Evolutionary conservation across 2,888 invertebrate genomes (phyloP).

Genomic region (Agrotis puta): DNA sequence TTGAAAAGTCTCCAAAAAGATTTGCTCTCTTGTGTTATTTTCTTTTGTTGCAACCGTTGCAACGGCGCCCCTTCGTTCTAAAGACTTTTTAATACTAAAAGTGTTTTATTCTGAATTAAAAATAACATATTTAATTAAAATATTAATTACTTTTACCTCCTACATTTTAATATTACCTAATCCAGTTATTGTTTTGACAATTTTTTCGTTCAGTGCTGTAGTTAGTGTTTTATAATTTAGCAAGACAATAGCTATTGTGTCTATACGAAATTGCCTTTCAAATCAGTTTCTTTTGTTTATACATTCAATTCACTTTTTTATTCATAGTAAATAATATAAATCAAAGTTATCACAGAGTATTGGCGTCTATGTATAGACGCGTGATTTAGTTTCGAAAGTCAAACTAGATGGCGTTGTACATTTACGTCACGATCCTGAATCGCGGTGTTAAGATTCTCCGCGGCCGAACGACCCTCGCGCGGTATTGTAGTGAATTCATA

Average conservation of each 20-base stretch:
- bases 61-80: background rate
- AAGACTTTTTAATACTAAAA: too few relatives aligned
- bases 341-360: too few relatives aligned
- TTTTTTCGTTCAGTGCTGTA: background rate
- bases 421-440: slow-evolving; percentile 22
- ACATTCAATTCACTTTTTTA: background rate
- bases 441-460: slow-evolving; percentile 27
- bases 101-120: background rate
- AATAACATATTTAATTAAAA: background rate
- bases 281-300: background rate
- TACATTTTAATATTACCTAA: background rate
- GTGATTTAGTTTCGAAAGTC: background rate
- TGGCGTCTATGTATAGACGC: too few relatives aligned
- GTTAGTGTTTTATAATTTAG: background rate
- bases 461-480: background rate
- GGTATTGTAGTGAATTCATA: accelerated
- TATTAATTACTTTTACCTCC: background rate
- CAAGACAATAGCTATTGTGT: background rate
- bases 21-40: background rate
- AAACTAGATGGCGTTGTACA: slow-evolving; percentile 24
- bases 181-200: background rate
- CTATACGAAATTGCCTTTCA: background rate
- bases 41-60: background rate
- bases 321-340: background rate
- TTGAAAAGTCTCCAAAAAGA: background rate